These are phyloP conservation scores for Aurelia sp. DNA, from an alignment of 30 jellyfish, hydroid and myxozoan genomes.

Conservation along the genomic window DNA sequence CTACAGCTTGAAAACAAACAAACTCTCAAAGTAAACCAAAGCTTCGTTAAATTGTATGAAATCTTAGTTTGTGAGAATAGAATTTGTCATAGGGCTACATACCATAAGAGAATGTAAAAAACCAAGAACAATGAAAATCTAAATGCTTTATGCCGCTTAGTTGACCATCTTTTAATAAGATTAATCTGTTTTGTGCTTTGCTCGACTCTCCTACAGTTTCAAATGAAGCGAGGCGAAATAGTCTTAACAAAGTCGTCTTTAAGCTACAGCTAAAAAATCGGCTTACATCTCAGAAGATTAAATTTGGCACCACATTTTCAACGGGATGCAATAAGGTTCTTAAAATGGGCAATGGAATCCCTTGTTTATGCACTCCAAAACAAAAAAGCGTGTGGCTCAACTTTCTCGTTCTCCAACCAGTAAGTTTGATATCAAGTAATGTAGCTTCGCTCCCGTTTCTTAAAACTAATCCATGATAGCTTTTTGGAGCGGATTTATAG, in stretches of 20 bases:
- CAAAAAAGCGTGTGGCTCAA: too few species aligned
- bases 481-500: too few species aligned
- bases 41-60: too few species aligned
- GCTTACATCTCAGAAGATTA: slow-evolving; percentile 43
- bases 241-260: slow-evolving; percentile 10
- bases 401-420: too few species aligned
- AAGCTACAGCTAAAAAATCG: slow-evolving; percentile 20
- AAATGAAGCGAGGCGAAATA: slow-evolving; percentile 13
- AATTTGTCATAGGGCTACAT: background rate
- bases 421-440: too few species aligned
- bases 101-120: background rate
- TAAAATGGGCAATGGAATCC: too few species aligned
- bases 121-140: background rate
- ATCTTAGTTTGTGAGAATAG: background rate
- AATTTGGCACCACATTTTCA: slow-evolving; percentile 19
- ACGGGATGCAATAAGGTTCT: too few species aligned
- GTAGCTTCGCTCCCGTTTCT: too few species aligned
- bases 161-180: background rate
- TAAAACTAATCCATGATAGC: too few species aligned
- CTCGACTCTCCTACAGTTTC: slow-evolving; percentile 44
- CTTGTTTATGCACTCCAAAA: too few species aligned
- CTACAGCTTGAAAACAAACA: too few species aligned
- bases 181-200: slow-evolving; percentile 18
- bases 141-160: background rate
- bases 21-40: too few species aligned